Evolutionary conservation across 2,888 invertebrate genomes (phyloP).

Genomic region (Aporophyla lueneburgensis): DNA sequence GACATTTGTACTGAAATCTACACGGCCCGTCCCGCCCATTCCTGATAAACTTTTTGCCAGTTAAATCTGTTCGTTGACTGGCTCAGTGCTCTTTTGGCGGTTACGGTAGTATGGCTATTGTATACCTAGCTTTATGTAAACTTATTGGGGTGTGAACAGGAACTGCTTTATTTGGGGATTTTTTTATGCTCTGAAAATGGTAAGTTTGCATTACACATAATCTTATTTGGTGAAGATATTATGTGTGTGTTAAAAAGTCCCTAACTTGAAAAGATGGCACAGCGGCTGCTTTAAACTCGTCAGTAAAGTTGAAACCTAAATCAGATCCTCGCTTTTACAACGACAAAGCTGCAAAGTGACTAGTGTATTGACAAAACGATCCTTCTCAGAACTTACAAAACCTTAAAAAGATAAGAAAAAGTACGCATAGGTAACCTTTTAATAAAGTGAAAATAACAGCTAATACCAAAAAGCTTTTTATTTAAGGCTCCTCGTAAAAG

Average conservation of each 20-base stretch:
- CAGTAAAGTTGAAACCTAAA: not conserved
- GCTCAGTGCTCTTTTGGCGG: slow-evolving; percentile 65
- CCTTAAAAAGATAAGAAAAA: too few relatives aligned
- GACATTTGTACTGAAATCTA: slow-evolving; percentile 70
- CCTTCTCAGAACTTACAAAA: not conserved
- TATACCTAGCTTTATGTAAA: slow-evolving; percentile 59
- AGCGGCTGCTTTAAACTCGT: not conserved
- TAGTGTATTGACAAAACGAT: not conserved
- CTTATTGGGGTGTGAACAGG: slow-evolving; percentile 48
- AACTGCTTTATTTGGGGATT: slow-evolving; percentile 24
- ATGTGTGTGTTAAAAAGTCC: too few relatives aligned
- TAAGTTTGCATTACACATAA: not conserved
- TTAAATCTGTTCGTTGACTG: slow-evolving; percentile 70
- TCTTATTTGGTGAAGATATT: not conserved
- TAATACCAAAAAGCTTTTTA: slow-evolving; percentile 18
- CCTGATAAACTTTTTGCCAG: slow-evolving; percentile 77
- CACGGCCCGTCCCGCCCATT: slow-evolving; percentile 73
- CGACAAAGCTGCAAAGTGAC: not conserved
- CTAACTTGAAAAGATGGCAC: not conserved
- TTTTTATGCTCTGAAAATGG: not conserved
- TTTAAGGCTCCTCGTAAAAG: slow-evolving; percentile 33
- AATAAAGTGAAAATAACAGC: slow-evolving; percentile 21
- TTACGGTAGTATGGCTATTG: slow-evolving; percentile 60
- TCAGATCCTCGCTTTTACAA: not conserved
- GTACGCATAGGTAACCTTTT: not conserved